Percentiles rank a stretch among this genome's conserved stretches.
Evolutionary conservation across 2,113 vertebrate species (phyloP).

Genomic region (Phycodurus eques): DNA sequence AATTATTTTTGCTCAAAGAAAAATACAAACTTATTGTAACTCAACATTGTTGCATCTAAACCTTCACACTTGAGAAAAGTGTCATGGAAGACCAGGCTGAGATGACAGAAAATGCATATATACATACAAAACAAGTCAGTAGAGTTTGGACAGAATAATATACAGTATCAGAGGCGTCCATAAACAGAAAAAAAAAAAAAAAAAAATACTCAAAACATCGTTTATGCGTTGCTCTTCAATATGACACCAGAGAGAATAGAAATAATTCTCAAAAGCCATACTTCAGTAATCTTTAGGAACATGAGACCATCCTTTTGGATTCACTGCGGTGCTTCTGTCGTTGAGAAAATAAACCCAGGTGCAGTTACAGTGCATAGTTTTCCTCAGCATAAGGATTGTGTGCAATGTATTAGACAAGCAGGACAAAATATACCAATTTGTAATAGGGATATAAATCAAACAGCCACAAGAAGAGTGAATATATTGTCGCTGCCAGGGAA

Average conservation of each 20-base stretch:
- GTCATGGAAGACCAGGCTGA: too few species aligned
- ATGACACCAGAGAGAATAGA: not conserved
- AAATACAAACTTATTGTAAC: not conserved
- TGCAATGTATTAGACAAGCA: slow-evolving; percentile 32
- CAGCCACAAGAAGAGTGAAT: slow-evolving; percentile 13
- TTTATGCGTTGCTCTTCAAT: slow-evolving; percentile 1
- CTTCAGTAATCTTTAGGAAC: slow-evolving; percentile 4
- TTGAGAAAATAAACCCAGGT: slow-evolving; percentile 10
- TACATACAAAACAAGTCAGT: not conserved
- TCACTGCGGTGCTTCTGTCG: slow-evolving; percentile 6
- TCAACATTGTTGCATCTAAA: not conserved
- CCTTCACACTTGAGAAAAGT: not conserved
- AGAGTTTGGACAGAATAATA: slow-evolving; percentile 19
- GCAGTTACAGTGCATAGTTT: slow-evolving; percentile 61
- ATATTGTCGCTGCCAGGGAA: not conserved
- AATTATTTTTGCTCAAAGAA: slow-evolving; percentile 16
- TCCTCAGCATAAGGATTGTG: slow-evolving; percentile 50
- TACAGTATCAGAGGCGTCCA: slow-evolving; percentile 14
- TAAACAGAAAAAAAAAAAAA: slow-evolving; percentile 29
- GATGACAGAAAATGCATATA: not conserved
- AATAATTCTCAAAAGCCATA: not conserved
- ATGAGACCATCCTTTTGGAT: slow-evolving; percentile 5
- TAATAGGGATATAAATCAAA: not conserved
- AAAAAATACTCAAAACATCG: slow-evolving; percentile 12
- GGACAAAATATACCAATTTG: not conserved